These are phyloP conservation scores for Microctonus aethiopoides DNA, from an alignment of 2,888 invertebrate species.

Conservation along the genomic window DNA sequence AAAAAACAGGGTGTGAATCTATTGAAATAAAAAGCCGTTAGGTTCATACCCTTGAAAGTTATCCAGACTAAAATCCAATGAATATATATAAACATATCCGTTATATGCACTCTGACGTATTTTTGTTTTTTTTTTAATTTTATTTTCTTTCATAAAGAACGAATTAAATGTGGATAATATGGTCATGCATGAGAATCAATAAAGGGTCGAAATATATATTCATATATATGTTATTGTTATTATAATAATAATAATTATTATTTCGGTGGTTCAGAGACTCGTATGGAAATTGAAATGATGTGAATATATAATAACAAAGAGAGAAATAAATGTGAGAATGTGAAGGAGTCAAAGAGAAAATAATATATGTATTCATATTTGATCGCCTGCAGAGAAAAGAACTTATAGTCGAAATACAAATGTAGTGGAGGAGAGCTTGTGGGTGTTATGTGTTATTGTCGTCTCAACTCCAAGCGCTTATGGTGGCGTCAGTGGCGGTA, in stretches of 20 bases:
- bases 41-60: not conserved
- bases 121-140: not conserved
- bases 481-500: conserved; percentile 15
- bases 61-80: conserved; percentile 2
- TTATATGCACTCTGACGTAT: not conserved
- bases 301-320: conserved; percentile 6
- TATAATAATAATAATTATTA: not conserved
- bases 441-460: conserved; percentile 26
- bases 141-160: not conserved
- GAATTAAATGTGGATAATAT: not conserved
- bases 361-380: not conserved
- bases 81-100: not conserved
- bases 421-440: conserved; percentile 33
- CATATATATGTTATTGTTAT: not conserved
- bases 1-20: not conserved
- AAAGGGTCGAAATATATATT: not conserved
- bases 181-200: not conserved
- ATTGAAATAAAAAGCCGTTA: not conserved
- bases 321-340: not conserved
- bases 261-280: not conserved
- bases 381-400: conserved; percentile 17
- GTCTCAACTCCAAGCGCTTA: no score
- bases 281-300: not conserved
- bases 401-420: conserved; percentile 1
- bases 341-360: not conserved